These are phyloP conservation scores for Euborellia annulipes DNA, from an alignment of 1,140 invertebrate species.

Conservation along the genomic window DNA sequence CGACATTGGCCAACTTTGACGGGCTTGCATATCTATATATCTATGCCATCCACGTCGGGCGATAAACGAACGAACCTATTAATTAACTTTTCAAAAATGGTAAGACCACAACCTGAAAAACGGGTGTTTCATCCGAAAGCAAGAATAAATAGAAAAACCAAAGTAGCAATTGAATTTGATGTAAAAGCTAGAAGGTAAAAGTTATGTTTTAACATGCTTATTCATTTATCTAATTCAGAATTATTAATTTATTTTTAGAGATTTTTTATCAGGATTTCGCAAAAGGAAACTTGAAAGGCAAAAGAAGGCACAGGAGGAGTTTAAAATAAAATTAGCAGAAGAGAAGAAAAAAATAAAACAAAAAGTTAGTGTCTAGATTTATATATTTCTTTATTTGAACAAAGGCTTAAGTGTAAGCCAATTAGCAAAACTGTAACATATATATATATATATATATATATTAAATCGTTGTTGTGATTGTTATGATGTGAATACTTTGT, in stretches of 20 bases:
- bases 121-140: background rate
- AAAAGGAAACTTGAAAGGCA: constrained; percentile 56
- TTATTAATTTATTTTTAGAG: constrained; percentile 27
- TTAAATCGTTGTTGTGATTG: too few species aligned
- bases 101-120: background rate
- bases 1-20: too few species aligned
- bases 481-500: too few species aligned
- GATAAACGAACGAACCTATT: too few species aligned
- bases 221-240: background rate
- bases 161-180: constrained; percentile 40
- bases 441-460: too few species aligned
- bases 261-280: constrained; percentile 58
- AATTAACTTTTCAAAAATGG: background rate
- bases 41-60: too few species aligned
- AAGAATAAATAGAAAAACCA: constrained; percentile 23
- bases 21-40: too few species aligned
- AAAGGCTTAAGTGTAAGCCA: too few species aligned
- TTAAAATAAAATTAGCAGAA: constrained; percentile 50
- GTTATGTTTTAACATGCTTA: background rate
- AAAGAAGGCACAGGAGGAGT: constrained; percentile 48
- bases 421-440: too few species aligned
- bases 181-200: constrained; percentile 39
- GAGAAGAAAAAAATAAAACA: constrained; percentile 54
- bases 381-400: too few species aligned
- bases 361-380: too few species aligned